Conservation (phyloP, 2,888 invertebrate species). For the Rhagonycha fulva region DNA sequence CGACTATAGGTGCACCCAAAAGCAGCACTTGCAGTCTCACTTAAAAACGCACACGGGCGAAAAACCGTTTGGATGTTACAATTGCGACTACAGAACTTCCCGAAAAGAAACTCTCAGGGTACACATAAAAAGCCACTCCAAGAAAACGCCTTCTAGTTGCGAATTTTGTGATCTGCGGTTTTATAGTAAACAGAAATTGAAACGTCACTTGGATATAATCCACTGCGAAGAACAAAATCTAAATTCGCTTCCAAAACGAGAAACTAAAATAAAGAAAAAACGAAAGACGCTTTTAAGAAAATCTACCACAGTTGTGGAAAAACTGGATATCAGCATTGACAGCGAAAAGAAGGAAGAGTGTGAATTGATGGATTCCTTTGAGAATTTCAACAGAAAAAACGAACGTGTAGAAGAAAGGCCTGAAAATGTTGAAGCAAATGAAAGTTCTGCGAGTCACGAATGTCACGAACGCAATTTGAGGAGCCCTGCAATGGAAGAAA, state of each 20-base stretch:
- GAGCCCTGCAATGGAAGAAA: neutral
- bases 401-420: neutral
- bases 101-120: neutral
- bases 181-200: neutral
- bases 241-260: neutral
- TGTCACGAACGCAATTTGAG: neutral
- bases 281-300: neutral
- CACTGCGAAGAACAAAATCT: neutral
- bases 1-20: neutral
- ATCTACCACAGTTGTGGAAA: neutral
- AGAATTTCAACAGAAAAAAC: too few relatives aligned
- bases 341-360: too few relatives aligned
- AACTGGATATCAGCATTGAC: too few relatives aligned
- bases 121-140: neutral
- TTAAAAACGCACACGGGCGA: neutral
- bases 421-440: neutral
- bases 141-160: neutral
- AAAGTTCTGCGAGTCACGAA: neutral
- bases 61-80: neutral
- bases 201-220: neutral
- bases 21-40: neutral
- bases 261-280: neutral
- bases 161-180: neutral
- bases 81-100: neutral
- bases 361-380: too few relatives aligned